These are phyloP conservation scores for Podilymbus podiceps DNA, from an alignment of 2,113 vertebrate species.

Conservation along the genomic window DNA sequence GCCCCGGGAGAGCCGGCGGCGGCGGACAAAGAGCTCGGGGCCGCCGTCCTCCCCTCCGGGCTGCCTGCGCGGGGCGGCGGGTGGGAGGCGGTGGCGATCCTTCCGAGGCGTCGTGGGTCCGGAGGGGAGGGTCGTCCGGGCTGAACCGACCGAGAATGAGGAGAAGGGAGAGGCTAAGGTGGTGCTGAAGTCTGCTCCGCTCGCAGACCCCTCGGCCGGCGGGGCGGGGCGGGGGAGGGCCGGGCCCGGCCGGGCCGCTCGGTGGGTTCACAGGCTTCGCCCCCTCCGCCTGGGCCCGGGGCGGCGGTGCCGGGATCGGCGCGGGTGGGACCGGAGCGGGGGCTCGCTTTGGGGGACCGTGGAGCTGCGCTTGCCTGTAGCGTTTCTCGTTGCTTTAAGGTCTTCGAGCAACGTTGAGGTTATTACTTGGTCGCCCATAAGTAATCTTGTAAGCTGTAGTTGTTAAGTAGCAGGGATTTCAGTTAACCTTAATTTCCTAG, in stretches of 20 bases:
- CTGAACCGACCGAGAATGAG: rapidly evolving
- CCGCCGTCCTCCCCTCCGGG: background rate
- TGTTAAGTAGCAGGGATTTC: background rate
- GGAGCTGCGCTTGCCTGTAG: background rate
- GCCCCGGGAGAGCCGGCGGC: background rate
- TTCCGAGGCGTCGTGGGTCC: background rate
- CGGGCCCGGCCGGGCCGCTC: too few relatives aligned
- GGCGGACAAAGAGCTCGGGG: background rate
- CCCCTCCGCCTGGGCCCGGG: background rate
- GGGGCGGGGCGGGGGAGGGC: background rate
- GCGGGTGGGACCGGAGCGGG: too few relatives aligned
- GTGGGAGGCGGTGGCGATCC: background rate
- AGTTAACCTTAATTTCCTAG: background rate
- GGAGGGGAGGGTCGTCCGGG: background rate
- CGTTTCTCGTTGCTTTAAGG: background rate
- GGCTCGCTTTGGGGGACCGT: background rate
- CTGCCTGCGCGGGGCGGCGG: background rate
- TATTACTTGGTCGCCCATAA: background rate
- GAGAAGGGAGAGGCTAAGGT: background rate
- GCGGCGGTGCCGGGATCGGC: background rate
- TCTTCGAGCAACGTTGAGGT: background rate
- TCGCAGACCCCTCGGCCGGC: background rate
- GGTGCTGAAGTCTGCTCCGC: background rate
- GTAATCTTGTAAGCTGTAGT: background rate
- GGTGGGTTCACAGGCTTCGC: too few relatives aligned